Base-by-base conservation (phyloP, 37 sponge, comb jelly and placozoan genomes). In the Agelas oroides region DNA sequence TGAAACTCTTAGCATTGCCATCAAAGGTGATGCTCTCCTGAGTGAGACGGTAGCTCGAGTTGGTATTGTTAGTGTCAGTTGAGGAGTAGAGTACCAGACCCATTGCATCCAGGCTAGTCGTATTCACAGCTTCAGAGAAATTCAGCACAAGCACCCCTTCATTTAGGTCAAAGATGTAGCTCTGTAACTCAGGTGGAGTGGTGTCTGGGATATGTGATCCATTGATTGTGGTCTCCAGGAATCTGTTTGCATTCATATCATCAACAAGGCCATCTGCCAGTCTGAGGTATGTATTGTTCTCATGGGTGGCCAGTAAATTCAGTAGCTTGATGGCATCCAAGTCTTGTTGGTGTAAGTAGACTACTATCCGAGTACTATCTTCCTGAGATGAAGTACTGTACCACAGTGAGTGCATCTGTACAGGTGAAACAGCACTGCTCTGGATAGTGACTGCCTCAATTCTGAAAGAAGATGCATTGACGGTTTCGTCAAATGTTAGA, bases 401-500 rank as follows among this genome's bases (percentile, higher is more conserved):
- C 56, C 33, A 36, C 38, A 93, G 83, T 15, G 61, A 81, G 80
- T 87, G 66, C 18, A 21, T 41, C 53, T 84, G 52, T 16, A 76
- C 75, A 17, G 82, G 78, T 28, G 88, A 80, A 19, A 60, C 36
- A 0, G 30, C 63, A 77, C 59, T 68, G 70, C 85, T 91, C 62
- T 85, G 77, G 1, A 95, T 25, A 0, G 92, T 85, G 30, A 88
- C 56, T 18, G 33, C 54, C 28, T 53, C 46, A 8, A 86, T 71
- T 20, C 65, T 41, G n/a, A 97, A 65, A 19, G 90, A 79, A 25
- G 83, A 76, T 17, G 90, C 90, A 85, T 91, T 83, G 37, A 97
- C 88, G 40, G 94, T 91, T 62, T 97, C 97, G 71, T 89, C 79
- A 70, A 97, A 97, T 2, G 70, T 74, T 14, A 97, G 52, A 1